phyloP scores from a whole-genome alignment of 2,113 vertebrate species.

The Solenodon paradoxus region DNA sequence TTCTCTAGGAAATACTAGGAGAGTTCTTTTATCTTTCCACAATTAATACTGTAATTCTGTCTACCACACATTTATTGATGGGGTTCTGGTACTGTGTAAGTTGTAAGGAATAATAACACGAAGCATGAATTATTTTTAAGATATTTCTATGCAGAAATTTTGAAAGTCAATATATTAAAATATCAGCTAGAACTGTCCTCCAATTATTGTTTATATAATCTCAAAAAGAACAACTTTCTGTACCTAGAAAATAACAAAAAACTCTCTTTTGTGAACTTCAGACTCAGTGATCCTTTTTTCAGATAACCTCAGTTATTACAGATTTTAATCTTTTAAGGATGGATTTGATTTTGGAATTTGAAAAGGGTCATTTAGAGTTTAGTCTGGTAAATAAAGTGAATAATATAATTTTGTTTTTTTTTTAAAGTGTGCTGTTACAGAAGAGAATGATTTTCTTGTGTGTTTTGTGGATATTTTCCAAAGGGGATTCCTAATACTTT shows the following conservation, averaged over 20 bases:
- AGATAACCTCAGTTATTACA: background rate
- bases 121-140: background rate
- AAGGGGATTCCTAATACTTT: background rate
- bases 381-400: background rate
- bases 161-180: background rate
- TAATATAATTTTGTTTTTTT: background rate
- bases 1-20: background rate
- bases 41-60: background rate
- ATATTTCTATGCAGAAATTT: background rate
- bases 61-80: background rate
- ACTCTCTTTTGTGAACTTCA: background rate
- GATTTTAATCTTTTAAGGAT: background rate
- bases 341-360: background rate
- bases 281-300: background rate
- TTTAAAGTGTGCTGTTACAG: background rate
- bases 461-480: background rate
- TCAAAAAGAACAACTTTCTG: background rate
- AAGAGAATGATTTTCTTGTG: background rate
- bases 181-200: background rate
- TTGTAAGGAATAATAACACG: background rate
- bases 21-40: background rate
- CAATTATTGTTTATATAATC: background rate
- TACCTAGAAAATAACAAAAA: background rate
- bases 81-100: background rate
- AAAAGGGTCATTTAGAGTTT: background rate